A percentile compares a stretch with the other conserved stretches of the same genome.
phyloP scores from a whole-genome alignment of 2,113 vertebrate genomes.

The Puffinus mauretanicus region DNA sequence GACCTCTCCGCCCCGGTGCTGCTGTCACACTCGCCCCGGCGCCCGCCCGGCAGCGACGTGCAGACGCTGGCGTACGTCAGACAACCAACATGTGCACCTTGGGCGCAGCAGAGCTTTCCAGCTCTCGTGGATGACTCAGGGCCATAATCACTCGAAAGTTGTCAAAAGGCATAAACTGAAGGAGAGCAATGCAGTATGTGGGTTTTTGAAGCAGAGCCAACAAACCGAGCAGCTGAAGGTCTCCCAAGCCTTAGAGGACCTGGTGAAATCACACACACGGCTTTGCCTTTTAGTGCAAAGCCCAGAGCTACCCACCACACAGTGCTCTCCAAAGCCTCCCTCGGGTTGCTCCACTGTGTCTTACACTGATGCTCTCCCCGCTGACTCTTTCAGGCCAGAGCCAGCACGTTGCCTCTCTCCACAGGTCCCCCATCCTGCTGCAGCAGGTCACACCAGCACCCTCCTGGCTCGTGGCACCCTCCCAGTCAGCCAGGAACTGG shows the following conservation, averaged over 20 bases:
- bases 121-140: not conserved
- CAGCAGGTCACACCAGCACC: not conserved
- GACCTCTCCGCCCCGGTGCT: not conserved
- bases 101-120: not conserved
- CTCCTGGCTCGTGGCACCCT: not conserved
- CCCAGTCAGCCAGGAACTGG: not conserved
- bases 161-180: not conserved
- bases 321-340: not conserved
- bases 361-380: rapidly evolving
- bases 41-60: not conserved
- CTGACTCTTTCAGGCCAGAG: not conserved
- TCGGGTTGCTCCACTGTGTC: not conserved
- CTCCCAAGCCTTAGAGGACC: not conserved
- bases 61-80: too few species aligned
- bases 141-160: not conserved
- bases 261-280: not conserved
- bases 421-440: not conserved
- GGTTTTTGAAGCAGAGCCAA: not conserved
- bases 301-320: not conserved
- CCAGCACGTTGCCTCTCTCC: not conserved
- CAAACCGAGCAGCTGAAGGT: not conserved
- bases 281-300: not conserved
- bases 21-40: not conserved
- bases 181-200: not conserved
- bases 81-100: not conserved